Conservation (phyloP, 2,113 vertebrate species). For the Maccullochella peelii region DNA sequence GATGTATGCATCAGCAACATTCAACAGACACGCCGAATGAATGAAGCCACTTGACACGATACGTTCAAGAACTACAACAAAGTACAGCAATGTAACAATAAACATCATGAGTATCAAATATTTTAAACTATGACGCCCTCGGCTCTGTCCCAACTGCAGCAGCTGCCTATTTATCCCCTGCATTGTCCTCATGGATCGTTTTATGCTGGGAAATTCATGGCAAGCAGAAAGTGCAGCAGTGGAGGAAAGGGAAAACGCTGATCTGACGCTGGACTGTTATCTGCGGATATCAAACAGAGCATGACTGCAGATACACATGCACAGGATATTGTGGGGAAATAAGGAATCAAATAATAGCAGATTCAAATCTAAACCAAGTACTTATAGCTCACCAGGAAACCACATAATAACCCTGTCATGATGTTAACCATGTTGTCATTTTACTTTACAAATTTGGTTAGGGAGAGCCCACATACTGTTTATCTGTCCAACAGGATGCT, state of each 20-base stretch:
- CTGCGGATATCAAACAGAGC: conserved; percentile 37
- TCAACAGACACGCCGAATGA: background rate
- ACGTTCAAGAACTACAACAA: background rate
- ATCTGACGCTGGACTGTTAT: conserved; percentile 30
- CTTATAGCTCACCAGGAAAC: conserved; percentile 3
- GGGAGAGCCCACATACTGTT: background rate
- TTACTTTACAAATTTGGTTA: background rate
- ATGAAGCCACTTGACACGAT: conserved; percentile 5
- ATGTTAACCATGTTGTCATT: conserved; percentile 1
- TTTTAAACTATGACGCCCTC: background rate
- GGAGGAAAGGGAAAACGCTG: conserved; percentile 24
- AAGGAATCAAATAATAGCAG: conserved; percentile 18
- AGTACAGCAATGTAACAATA: background rate
- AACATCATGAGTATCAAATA: background rate
- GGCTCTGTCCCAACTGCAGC: background rate
- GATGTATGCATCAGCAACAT: conserved; percentile 40
- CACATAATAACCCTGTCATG: conserved; percentile 4
- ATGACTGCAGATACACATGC: background rate
- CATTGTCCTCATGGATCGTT: conserved; percentile 22
- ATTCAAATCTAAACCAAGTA: background rate
- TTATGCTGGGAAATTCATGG: conserved; percentile 33
- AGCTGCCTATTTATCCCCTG: background rate
- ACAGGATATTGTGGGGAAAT: background rate
- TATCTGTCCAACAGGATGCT: background rate
- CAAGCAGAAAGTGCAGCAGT: conserved; percentile 40